Percentiles rank a stretch among this genome's conserved stretches.
Conservation (phyloP, 64 coral and sea anemone species). For the Porites lutea region DNA sequence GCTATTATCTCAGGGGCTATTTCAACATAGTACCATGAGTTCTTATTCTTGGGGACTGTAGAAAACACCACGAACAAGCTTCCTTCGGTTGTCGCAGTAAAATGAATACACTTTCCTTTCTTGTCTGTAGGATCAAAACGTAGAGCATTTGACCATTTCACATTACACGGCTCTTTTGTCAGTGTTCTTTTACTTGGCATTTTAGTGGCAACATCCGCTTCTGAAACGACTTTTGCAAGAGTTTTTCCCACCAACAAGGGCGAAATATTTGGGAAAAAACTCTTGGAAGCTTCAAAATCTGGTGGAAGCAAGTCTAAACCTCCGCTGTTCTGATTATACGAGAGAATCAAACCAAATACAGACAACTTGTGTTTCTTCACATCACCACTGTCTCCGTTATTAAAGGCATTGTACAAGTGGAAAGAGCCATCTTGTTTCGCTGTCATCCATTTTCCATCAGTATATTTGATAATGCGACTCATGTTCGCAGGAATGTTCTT, state of each 20-base stretch:
- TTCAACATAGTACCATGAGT: constrained; percentile 54
- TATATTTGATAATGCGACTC: neutral
- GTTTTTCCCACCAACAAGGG: neutral
- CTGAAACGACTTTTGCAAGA: constrained; percentile 4
- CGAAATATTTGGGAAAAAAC: constrained; percentile 27
- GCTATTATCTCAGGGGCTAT: constrained; percentile 8
- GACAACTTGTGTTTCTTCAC: constrained; percentile 7
- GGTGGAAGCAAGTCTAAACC: neutral
- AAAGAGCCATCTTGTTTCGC: constrained; percentile 33
- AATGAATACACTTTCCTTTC: constrained; percentile 69
- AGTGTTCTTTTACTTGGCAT: neutral
- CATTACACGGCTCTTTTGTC: constrained; percentile 17
- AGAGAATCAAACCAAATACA: constrained; percentile 23
- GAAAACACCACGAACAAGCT: constrained; percentile 53
- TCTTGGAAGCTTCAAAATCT: constrained; percentile 13
- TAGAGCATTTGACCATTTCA: constrained; percentile 62
- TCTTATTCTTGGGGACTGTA: constrained; percentile 37
- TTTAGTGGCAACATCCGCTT: neutral
- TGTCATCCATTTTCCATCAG: constrained; percentile 16
- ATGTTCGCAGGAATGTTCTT: neutral
- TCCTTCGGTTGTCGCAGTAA: constrained; percentile 54
- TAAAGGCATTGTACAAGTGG: constrained; percentile 55
- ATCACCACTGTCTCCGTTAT: constrained; percentile 19
- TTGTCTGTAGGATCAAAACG: constrained; percentile 49
- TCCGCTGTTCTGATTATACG: neutral